These are phyloP conservation scores for Cervus canadensis DNA, from an alignment of 2,113 vertebrate genomes.

Conservation along the genomic window DNA sequence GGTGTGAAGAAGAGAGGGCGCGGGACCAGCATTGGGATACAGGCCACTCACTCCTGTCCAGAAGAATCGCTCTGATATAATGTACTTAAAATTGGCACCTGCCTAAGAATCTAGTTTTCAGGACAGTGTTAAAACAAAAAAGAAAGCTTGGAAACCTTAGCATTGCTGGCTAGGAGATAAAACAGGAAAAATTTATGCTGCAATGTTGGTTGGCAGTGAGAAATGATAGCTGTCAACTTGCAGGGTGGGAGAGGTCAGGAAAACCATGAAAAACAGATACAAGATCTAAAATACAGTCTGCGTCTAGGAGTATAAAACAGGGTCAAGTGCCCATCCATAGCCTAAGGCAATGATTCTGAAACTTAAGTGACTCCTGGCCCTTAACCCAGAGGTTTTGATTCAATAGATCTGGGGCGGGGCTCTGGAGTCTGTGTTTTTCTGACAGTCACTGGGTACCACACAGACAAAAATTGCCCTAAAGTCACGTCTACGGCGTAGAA, in stretches of 20 bases:
- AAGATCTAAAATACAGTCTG: not conserved
- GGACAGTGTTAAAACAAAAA: not conserved
- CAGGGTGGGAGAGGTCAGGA: slow-evolving; percentile 5
- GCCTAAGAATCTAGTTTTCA: not conserved
- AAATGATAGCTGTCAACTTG: not conserved
- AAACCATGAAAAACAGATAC: not conserved
- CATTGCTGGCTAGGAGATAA: not conserved
- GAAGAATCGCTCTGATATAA: not conserved
- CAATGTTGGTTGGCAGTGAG: not conserved
- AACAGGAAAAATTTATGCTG: not conserved
- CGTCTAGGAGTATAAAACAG: not conserved
- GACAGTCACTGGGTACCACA: not conserved
- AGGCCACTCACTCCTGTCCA: not conserved
- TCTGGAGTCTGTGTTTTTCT: not conserved
- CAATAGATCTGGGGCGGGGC: not conserved
- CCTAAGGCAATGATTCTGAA: not conserved
- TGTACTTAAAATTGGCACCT: not conserved
- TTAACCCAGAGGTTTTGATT: slow-evolving; percentile 28
- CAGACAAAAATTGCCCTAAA: not conserved
- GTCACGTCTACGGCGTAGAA: not conserved
- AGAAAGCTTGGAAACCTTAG: not conserved
- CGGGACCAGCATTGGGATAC: not conserved
- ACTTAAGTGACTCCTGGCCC: not conserved
- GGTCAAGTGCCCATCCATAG: not conserved
- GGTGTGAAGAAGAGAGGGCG: rapidly evolving